These are phyloP conservation scores for Drosophila fungiperda DNA, from an alignment of 2,888 invertebrate species.

Conservation along the genomic window DNA sequence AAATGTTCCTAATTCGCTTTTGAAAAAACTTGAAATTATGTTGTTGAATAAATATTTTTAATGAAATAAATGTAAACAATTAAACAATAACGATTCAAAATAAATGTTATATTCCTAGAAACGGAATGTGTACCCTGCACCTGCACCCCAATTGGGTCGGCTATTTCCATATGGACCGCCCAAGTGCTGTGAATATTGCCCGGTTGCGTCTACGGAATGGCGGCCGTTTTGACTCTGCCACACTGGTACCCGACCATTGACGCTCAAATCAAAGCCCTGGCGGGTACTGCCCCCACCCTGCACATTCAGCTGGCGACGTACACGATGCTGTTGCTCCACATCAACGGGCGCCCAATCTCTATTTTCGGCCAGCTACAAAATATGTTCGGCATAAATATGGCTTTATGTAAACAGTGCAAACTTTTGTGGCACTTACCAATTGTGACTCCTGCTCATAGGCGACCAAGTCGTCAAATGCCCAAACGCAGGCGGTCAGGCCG, in stretches of 20 bases:
- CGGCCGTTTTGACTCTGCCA: constrained; percentile 79
- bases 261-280: constrained; percentile 70
- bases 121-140: constrained; percentile 58
- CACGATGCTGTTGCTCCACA: constrained; percentile 22
- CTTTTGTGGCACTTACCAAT: constrained; percentile 15
- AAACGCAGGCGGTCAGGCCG: constrained; percentile 8
- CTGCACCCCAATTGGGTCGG: constrained; percentile 64
- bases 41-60: constrained; percentile 5
- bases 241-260: constrained; percentile 69
- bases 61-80: background rate
- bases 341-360: background rate
- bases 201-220: constrained; percentile 76
- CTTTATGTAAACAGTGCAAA: background rate
- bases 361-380: constrained; percentile 6
- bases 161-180: constrained; percentile 83
- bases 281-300: constrained; percentile 69
- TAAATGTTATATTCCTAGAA: constrained; percentile 32
- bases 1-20: background rate
- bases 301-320: constrained; percentile 56
- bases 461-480: constrained; percentile 19
- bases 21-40: background rate
- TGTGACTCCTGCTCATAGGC: background rate
- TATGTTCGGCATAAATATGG: background rate
- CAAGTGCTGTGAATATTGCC: constrained; percentile 77
- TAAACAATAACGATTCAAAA: background rate